Percentiles rank a stretch among this genome's conserved stretches.
phyloP scores from a whole-genome alignment of 2,888 invertebrate species.

The Pardosa pseudoannulata region DNA sequence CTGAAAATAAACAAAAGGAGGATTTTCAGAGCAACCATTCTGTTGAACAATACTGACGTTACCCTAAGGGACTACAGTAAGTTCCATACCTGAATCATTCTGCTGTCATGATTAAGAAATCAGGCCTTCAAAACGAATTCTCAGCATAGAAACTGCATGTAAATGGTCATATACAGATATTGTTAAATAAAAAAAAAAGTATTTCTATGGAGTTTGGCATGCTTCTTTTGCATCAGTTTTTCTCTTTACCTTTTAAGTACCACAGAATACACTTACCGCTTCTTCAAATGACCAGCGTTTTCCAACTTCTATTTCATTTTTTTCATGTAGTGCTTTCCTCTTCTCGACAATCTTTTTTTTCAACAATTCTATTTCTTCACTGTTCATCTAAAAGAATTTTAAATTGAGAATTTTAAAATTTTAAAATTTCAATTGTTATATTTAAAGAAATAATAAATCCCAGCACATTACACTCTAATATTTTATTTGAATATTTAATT shows the following conservation, averaged over 20 bases:
- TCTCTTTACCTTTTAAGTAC: slow-evolving; percentile 13
- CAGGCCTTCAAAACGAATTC: slow-evolving; percentile 66
- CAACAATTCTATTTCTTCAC: slow-evolving; percentile 90
- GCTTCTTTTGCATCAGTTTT: slow-evolving; percentile 37
- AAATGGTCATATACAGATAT: slow-evolving; percentile 61
- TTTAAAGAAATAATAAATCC: no score
- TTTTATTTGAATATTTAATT: no score
- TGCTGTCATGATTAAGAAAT: slow-evolving; percentile 66
- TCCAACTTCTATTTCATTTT: slow-evolving; percentile 91
- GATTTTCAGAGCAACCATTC: not conserved
- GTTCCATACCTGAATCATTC: slow-evolving; percentile 53
- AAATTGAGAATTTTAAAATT: no score
- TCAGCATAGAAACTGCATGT: slow-evolving; percentile 70
- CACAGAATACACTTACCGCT: slow-evolving; percentile 83
- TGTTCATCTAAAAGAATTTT: slow-evolving; percentile 80
- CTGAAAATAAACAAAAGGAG: slow-evolving; percentile 79
- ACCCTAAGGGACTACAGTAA: slow-evolving; percentile 69
- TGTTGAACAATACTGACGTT: slow-evolving; percentile 18
- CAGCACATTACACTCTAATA: no score
- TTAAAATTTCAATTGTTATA: no score
- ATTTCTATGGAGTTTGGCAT: slow-evolving; percentile 49
- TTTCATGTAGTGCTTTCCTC: slow-evolving; percentile 85
- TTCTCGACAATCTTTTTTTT: slow-evolving; percentile 90
- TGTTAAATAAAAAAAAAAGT: slow-evolving; percentile 42
- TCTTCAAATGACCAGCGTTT: slow-evolving; percentile 96